phyloP scores from a whole-genome alignment of 2,797 vertebrate genomes.

The Mionectes olivaceus region DNA sequence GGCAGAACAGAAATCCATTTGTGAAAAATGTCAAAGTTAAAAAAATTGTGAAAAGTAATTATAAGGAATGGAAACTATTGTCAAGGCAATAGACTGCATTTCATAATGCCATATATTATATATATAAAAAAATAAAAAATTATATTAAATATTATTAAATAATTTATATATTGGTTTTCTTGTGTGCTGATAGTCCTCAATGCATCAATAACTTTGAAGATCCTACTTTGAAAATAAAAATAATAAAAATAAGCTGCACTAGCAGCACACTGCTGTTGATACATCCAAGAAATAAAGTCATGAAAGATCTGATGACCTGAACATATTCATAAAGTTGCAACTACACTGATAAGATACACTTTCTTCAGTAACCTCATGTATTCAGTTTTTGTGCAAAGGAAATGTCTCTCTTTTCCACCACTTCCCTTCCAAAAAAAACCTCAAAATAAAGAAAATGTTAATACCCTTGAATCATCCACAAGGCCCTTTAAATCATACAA shows the following conservation, averaged over 20 bases:
- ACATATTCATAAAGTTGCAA: not conserved
- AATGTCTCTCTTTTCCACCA: not conserved
- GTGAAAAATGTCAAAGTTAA: not conserved
- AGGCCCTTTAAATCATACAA: not conserved
- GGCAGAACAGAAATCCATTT: not conserved
- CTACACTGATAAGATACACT: not conserved
- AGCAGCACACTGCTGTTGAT: not conserved
- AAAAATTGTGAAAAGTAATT: not conserved
- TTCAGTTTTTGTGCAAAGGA: not conserved
- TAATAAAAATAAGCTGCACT: not conserved
- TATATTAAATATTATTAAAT: not conserved
- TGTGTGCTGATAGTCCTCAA: not conserved
- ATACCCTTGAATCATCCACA: not conserved
- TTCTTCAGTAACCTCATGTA: not conserved
- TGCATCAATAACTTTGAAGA: not conserved
- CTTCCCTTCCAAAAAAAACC: not conserved
- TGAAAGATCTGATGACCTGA: not conserved
- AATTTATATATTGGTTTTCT: fast-evolving
- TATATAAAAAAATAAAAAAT: not conserved
- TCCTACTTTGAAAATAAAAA: not conserved
- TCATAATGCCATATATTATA: not conserved
- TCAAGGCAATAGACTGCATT: not conserved
- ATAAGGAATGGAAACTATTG: not conserved
- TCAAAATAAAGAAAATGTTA: not conserved
- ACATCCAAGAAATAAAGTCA: not conserved